A percentile compares a stretch with the other conserved stretches of the same genome.
Evolutionary conservation across 2,888 invertebrate genomes (phyloP).

Genomic region (Blastobasis lacticolella): DNA sequence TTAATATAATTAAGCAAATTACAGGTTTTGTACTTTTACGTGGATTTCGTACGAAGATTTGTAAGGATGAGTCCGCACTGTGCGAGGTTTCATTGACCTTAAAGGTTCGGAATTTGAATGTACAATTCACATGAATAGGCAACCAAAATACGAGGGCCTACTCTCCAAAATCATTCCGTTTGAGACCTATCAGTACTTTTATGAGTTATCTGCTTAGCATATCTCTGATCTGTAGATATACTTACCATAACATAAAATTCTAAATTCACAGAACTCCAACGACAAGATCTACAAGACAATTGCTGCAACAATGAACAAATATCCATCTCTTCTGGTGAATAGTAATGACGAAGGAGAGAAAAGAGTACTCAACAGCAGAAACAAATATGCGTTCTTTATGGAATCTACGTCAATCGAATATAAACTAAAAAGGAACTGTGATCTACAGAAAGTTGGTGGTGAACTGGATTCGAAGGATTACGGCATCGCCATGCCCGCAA

Average conservation of each 20-base stretch:
- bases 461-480: conserved; percentile 89
- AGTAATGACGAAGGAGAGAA: conserved; percentile 90
- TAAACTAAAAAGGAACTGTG: conserved; percentile 86
- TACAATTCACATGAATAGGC: too few species aligned
- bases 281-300: conserved; percentile 90
- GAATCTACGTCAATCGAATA: conserved; percentile 96
- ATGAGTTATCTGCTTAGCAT: too few species aligned
- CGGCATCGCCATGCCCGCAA: conserved; percentile 88
- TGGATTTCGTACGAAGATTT: too few species aligned
- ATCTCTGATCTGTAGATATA: too few species aligned
- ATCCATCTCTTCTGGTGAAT: conserved; percentile 83
- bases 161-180: too few species aligned
- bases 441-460: conserved; percentile 85
- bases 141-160: too few species aligned
- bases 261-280: conserved; percentile 75
- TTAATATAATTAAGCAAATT: too few species aligned
- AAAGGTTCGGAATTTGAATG: too few species aligned
- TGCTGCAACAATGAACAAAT: conserved; percentile 90
- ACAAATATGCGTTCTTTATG: conserved; percentile 93
- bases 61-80: too few species aligned
- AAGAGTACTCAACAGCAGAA: conserved; percentile 74
- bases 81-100: too few species aligned
- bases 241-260: neutral
- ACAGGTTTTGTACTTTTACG: too few species aligned
- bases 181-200: too few species aligned